Evolutionary conservation across 23 tunicate species (phyloP), one percentile per base, ranked within the genome.

Genomic region (Oikopleura dioica): DNA sequence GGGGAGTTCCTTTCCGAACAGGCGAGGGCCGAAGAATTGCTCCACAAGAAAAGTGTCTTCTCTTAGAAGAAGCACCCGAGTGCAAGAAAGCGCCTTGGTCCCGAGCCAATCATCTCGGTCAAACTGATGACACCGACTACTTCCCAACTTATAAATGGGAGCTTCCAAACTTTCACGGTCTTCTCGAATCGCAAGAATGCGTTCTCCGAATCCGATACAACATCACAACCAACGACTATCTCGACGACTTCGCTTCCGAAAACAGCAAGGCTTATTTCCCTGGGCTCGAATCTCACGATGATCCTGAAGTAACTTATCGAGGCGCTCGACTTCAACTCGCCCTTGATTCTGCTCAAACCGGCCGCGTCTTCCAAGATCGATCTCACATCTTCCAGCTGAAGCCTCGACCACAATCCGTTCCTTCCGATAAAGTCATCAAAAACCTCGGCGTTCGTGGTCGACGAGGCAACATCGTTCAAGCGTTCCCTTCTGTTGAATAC

Each of bases 61-160:
- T 44, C 16, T 44, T 44, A 44, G 16, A 9, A 44, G 55, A 44
- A 44, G 55, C 9, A 44, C 9, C 16, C 16, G 55, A 44, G 16
- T 44, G 55, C 16, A 16, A 44, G 16, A 44, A 44, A 44, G 86
- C 89, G 31, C 85, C 75, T 0, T 89, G 96, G 96, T 76, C 85
- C 24, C 75, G 97, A 32, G 82, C 83, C 37, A 91, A 91, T 80
- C 97, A 91, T 76, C 77, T 91, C 35, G 97, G 97, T 28, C n/a
- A n/a, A n/a, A n/a, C n/a, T n/a, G 81, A 91, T 68, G 86, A 85
- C 0, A 36, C 76, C 75, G 84, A 82, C 31, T 84, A 82, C 0
- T 69, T 36, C 0, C 81, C 87, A 35, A 80, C 76, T 37, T 91
- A 91, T 78, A 85, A 59, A 1, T 91, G 97, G 97, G 77, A 35